Evolutionary conservation across 2,113 vertebrate genomes (phyloP).

Genomic region (Tetrax tetrax): DNA sequence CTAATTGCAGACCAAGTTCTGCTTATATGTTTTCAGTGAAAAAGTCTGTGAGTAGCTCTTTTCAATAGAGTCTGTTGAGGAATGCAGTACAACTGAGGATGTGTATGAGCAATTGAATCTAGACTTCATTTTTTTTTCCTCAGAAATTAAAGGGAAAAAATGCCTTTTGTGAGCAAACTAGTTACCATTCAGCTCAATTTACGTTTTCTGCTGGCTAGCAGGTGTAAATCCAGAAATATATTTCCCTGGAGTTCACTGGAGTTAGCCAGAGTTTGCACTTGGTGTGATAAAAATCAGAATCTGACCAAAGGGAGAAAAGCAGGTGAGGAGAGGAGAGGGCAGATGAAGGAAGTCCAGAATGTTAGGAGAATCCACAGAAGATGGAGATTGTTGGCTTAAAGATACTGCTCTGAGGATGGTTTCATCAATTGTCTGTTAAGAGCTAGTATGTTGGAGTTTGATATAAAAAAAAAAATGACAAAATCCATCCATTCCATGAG

Average conservation of each 20-base stretch:
- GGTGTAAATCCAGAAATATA: constrained; percentile 4
- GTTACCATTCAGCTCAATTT: background rate
- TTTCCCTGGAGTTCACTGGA: constrained; percentile 22
- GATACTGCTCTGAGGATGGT: background rate
- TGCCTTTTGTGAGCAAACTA: background rate
- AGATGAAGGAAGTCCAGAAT: background rate
- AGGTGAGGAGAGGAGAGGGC: background rate
- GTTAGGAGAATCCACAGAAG: background rate
- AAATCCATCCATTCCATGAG: background rate
- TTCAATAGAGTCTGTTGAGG: background rate
- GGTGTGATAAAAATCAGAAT: background rate
- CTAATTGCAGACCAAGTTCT: background rate
- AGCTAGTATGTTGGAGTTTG: background rate
- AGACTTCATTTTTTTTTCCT: background rate
- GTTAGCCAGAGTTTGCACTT: background rate
- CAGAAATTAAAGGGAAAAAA: background rate
- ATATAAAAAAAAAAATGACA: constrained; percentile 16
- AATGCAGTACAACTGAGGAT: background rate
- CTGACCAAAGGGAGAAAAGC: background rate
- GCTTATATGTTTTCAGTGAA: background rate
- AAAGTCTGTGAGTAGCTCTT: background rate
- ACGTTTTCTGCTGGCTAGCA: constrained; percentile 12
- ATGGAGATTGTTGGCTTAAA: background rate
- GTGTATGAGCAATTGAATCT: background rate
- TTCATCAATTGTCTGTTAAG: constrained; percentile 6